These are phyloP conservation scores for Thymelicus sylvestris DNA, from an alignment of 2,888 invertebrate species.

Conservation along the genomic window DNA sequence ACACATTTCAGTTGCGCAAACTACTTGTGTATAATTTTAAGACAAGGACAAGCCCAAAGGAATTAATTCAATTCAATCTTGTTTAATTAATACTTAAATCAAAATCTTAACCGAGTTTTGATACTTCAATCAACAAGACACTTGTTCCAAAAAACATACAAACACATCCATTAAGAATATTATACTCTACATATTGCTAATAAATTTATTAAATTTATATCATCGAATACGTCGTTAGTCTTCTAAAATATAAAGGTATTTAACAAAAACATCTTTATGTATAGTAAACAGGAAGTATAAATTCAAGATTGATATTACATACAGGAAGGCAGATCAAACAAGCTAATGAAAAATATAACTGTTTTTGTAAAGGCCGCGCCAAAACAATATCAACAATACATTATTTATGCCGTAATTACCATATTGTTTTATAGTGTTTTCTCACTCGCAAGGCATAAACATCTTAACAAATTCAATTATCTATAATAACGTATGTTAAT, in stretches of 20 bases:
- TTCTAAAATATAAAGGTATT: conserved; percentile 3
- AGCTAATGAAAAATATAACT: conserved; percentile 18
- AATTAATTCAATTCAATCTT: background rate
- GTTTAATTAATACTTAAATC: background rate
- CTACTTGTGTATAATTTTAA: background rate
- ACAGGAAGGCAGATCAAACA: conserved; percentile 28
- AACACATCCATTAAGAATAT: background rate
- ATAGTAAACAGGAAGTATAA: conserved; percentile 28
- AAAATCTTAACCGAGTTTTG: too few species aligned
- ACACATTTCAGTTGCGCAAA: background rate
- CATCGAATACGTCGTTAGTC: conserved; percentile 3
- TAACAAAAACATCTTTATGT: conserved; percentile 16
- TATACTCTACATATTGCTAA: background rate
- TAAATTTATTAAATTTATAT: background rate
- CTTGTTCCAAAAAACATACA: background rate
- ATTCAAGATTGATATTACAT: conserved; percentile 28
- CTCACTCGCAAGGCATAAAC: conserved; percentile 7
- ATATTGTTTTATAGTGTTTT: conserved; percentile 12
- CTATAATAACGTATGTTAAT: conserved; percentile 8
- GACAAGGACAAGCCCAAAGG: background rate
- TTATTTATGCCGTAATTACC: conserved; percentile 11
- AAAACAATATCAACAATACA: conserved; percentile 22
- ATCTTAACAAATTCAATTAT: conserved; percentile 12
- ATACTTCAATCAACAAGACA: background rate
- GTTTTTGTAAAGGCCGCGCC: conserved; percentile 19